These are phyloP conservation scores for Halichoerus grypus DNA, from an alignment of 2,113 vertebrate genomes.

Conservation along the genomic window DNA sequence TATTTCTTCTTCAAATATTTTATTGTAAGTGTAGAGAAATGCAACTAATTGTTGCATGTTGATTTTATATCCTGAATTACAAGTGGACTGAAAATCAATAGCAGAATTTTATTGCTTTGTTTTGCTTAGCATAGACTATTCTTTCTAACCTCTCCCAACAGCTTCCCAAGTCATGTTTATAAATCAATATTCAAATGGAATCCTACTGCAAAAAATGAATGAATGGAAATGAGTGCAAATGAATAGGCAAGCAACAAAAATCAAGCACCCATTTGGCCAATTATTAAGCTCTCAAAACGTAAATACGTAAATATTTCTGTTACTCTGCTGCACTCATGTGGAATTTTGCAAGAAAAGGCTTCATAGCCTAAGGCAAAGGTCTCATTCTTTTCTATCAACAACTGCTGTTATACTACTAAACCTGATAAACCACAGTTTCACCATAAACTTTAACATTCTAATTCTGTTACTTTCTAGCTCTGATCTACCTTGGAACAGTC, in stretches of 20 bases:
- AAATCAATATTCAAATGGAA: constrained; percentile 2
- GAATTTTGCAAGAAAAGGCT: background rate
- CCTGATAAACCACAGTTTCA: background rate
- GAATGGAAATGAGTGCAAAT: constrained; percentile 5
- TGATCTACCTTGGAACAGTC: background rate
- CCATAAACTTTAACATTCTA: background rate
- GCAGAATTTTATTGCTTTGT: background rate
- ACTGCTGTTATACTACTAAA: background rate
- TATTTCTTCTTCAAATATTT: background rate
- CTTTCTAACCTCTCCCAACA: background rate
- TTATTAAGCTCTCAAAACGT: constrained; percentile 38
- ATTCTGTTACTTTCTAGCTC: background rate
- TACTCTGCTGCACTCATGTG: background rate
- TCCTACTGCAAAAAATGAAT: constrained; percentile 49
- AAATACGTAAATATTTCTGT: background rate
- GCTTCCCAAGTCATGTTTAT: background rate
- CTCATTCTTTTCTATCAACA: constrained; percentile 33
- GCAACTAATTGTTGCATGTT: background rate
- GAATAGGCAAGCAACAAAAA: constrained; percentile 9
- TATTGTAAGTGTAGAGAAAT: background rate
- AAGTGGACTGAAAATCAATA: background rate
- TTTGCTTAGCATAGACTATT: background rate
- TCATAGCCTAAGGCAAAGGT: constrained; percentile 4
- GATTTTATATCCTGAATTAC: background rate
- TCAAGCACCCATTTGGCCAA: background rate